phyloP scores from a whole-genome alignment of 2,797 vertebrate species.

The Oryzias sinensis region DNA sequence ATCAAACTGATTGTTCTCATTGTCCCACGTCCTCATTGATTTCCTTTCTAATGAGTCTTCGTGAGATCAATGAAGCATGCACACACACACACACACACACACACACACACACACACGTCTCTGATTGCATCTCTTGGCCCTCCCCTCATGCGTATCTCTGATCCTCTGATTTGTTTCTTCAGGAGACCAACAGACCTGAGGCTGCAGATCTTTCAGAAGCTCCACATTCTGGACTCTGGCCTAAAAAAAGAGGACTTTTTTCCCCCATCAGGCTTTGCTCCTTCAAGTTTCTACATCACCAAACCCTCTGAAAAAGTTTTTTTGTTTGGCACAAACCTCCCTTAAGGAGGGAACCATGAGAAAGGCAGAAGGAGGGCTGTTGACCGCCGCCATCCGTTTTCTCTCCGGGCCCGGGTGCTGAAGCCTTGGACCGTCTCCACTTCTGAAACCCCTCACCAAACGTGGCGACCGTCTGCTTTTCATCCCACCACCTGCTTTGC shows the following conservation, averaged over 20 bases:
- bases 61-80: constrained; percentile 37
- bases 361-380: constrained; percentile 10
- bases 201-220: not conserved
- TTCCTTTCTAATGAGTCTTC: constrained; percentile 27
- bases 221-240: not conserved
- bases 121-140: constrained; percentile 9
- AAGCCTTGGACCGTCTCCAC: constrained; percentile 13
- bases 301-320: not conserved
- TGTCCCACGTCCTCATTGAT: constrained; percentile 41
- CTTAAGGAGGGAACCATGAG: constrained; percentile 2
- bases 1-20: constrained; percentile 31
- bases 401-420: constrained; percentile 9
- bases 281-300: not conserved
- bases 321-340: not conserved
- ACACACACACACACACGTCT: not conserved
- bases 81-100: constrained; percentile 11
- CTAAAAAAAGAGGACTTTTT: not conserved
- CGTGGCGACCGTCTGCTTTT: constrained; percentile 28
- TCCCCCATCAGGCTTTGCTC: not conserved
- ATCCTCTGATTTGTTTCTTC: constrained; percentile 12
- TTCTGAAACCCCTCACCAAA: constrained; percentile 32
- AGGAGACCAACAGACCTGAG: constrained; percentile 15
- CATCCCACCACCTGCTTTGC: constrained; percentile 45
- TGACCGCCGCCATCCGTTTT: not conserved
- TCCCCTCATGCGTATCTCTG: constrained; percentile 37